Evolutionary conservation across 1,140 invertebrate species (phyloP).

Genomic region (Leguminivora glycinivorella): DNA sequence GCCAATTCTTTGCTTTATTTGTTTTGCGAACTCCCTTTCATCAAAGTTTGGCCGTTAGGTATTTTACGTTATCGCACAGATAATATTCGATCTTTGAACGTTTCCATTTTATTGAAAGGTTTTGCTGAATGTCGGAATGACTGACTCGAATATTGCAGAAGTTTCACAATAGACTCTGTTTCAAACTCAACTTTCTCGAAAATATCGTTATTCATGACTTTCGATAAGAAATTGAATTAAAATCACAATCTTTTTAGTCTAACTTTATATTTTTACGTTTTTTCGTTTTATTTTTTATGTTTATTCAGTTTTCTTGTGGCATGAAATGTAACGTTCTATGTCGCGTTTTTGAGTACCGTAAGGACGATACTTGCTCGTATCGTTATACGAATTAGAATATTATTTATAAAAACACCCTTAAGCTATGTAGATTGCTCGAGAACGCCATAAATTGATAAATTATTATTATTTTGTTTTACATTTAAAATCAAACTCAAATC

Average conservation of each 20-base stretch:
- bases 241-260: conserved; percentile 40
- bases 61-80: conserved; percentile 33
- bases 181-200: conserved; percentile 52
- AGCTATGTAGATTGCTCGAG: no score
- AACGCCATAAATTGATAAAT: no score
- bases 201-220: conserved; percentile 68
- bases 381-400: no score
- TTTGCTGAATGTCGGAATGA: conserved; percentile 53
- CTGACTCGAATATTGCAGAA: conserved; percentile 66
- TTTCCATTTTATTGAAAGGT: conserved; percentile 50
- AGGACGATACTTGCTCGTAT: no score
- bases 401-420: no score
- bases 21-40: conserved; percentile 34
- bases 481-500: neutral
- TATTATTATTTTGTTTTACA: neutral
- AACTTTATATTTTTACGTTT: conserved; percentile 16
- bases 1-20: no score
- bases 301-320: neutral
- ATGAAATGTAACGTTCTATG: no score
- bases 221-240: conserved; percentile 67
- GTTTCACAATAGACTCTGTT: conserved; percentile 61
- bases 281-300: neutral
- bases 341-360: no score
- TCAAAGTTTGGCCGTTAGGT: conserved; percentile 46
- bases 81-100: conserved; percentile 44